Conservation (phyloP, 1,140 invertebrate species). For the Magallana ariakensis region DNA sequence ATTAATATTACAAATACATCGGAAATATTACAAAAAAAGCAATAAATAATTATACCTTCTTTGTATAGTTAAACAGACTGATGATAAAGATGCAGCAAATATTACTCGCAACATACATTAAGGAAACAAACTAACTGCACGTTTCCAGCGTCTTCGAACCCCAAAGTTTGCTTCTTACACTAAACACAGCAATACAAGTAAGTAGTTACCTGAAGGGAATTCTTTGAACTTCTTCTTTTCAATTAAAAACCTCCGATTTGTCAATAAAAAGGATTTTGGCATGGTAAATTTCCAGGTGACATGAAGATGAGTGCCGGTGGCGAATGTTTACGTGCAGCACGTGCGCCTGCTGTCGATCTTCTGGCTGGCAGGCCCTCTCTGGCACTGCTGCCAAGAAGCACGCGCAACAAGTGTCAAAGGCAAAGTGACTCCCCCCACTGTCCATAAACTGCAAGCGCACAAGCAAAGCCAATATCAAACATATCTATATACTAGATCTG, state of each 20-base stretch:
- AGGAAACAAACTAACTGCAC: no score
- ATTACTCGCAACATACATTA: no score
- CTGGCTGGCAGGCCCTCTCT: constrained; percentile 17
- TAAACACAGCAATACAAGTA: no score
- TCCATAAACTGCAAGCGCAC: background rate
- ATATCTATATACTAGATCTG: no score
- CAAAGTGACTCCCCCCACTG: constrained; percentile 12
- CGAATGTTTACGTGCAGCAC: constrained; percentile 33
- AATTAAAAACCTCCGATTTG: constrained; percentile 34
- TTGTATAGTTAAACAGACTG: no score
- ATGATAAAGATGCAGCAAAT: no score
- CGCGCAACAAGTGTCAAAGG: constrained; percentile 36
- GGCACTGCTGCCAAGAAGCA: constrained; percentile 28
- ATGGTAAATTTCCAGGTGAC: constrained; percentile 38
- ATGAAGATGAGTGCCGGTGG: constrained; percentile 29
- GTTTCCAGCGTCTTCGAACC: no score
- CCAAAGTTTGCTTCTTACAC: no score
- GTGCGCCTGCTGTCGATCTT: constrained; percentile 34
- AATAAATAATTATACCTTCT: no score
- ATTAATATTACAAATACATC: no score
- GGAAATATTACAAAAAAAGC: no score
- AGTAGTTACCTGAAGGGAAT: constrained; percentile 5
- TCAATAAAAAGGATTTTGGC: constrained; percentile 38
- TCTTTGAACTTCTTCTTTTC: constrained; percentile 31
- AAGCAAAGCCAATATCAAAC: background rate